Base-by-base conservation (phyloP, 2,113 vertebrate species). In the Halcyon malimbica region DNA sequence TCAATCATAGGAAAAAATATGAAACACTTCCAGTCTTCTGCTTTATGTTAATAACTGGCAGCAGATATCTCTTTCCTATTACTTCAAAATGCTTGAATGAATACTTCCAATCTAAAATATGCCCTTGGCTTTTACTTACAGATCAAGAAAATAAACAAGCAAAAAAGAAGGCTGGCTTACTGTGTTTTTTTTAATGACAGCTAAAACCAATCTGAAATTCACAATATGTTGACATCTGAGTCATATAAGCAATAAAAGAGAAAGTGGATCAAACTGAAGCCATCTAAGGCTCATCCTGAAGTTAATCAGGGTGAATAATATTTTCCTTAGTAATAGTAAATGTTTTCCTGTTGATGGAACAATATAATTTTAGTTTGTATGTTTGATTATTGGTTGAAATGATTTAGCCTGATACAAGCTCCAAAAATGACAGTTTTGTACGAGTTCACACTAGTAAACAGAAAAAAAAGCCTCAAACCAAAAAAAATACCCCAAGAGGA, bases 301-400 rank as follows among this genome's bases (percentile, higher is more conserved):
- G 56, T 37, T 90, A 90, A 94, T 89, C 89, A 96, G 71, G 71
- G 41, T 87, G 83, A 94, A 91, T 83, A 90, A 88, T 85, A 85
- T 89, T 83, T 94, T 86, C 68, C 89, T 64, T 87, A 80, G 56
- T 69, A 85, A 92, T 79, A 46, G 65, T 53, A 95, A 77, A 80
- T 83, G 77, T 95, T 84, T 94, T 91, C 56, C 88, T 90, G 51
- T 90, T 33, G 57, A 90, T n/a, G 9, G 69, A 64, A 87, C 39
- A 84, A 24, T 69, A 87, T 46, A 73, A 63, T 85, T 94, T 95
- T 81, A 41, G 44, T 76, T 60, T 92, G 39, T 46, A 37, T 41
- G 31, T 76, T 89, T 81, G 85, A 53, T 82, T 90, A 87, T 78
- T 91, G 76, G 83, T 87, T 94, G 63, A 84, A 95, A 90, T 50